These are phyloP conservation scores for Sebastes itinus DNA, from an alignment of 2,797 vertebrate genomes.

Conservation along the genomic window DNA sequence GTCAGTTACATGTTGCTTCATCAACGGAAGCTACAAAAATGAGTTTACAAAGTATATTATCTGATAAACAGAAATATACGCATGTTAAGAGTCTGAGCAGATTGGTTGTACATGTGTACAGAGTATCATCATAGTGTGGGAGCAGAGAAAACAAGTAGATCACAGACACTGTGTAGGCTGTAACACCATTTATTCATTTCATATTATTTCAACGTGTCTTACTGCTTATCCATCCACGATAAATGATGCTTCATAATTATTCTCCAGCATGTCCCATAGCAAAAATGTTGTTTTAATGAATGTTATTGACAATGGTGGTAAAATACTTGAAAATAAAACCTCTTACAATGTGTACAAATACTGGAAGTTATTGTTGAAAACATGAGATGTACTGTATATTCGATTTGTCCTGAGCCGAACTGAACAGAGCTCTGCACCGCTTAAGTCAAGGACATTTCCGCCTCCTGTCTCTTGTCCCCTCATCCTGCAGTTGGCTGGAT, in stretches of 20 bases:
- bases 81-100: not conserved
- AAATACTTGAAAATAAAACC: not conserved
- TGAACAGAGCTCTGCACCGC: not conserved
- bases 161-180: not conserved
- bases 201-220: not conserved
- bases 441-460: constrained; percentile 35
- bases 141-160: not conserved
- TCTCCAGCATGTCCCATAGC: not conserved
- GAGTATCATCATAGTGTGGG: not conserved
- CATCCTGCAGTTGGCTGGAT: constrained; percentile 34
- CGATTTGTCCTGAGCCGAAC: not conserved
- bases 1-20: not conserved
- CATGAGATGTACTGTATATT: not conserved
- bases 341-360: not conserved
- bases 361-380: not conserved
- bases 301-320: not conserved
- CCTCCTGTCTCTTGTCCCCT: constrained; percentile 23
- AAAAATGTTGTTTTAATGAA: not conserved
- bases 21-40: not conserved
- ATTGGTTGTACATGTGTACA: not conserved
- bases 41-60: accelerated
- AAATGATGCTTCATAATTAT: not conserved
- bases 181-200: not conserved
- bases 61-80: not conserved
- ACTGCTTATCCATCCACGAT: not conserved